A percentile compares a stretch with the other conserved stretches of the same genome.
Evolutionary conservation across 2,888 invertebrate genomes (phyloP).

Genomic region (Clunio marinus): DNA sequence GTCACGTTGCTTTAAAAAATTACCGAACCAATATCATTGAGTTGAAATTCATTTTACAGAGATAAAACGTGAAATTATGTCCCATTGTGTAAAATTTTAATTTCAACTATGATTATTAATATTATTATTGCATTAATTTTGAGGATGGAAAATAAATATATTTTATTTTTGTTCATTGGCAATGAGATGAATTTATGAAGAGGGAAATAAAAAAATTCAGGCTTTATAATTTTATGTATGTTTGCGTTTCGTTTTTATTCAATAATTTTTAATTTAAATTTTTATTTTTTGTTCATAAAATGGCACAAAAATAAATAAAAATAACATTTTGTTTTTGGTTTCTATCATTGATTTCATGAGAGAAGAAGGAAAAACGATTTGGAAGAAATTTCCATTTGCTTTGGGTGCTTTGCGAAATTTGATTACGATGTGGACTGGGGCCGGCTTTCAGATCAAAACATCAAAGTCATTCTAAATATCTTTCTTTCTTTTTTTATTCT

Average conservation of each 20-base stretch:
- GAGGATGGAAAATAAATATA: background rate
- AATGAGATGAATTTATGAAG: slow-evolving; percentile 32
- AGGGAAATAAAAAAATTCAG: slow-evolving; percentile 21
- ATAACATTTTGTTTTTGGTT: slow-evolving; percentile 34
- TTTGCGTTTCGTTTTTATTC: slow-evolving; percentile 29
- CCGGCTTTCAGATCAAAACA: slow-evolving; percentile 13
- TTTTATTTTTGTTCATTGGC: slow-evolving; percentile 29
- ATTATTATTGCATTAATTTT: slow-evolving; percentile 31
- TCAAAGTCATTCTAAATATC: slow-evolving; percentile 22
- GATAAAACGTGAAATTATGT: slow-evolving; percentile 28
- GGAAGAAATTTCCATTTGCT: background rate
- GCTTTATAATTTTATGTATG: slow-evolving; percentile 33
- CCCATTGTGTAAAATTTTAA: slow-evolving; percentile 32
- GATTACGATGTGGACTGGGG: slow-evolving; percentile 6
- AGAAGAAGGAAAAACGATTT: background rate
- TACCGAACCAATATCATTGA: background rate
- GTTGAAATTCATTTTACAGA: background rate
- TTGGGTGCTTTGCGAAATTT: background rate
- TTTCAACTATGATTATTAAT: background rate
- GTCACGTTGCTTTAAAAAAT: background rate
- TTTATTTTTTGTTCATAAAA: slow-evolving; percentile 28
- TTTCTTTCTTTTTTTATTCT: background rate
- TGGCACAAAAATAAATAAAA: slow-evolving; percentile 37
- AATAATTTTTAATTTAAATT: slow-evolving; percentile 37
- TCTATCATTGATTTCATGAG: slow-evolving; percentile 1